Conservation (phyloP, 2,113 vertebrate species). For the Choloepus hoffmanni region DNA sequence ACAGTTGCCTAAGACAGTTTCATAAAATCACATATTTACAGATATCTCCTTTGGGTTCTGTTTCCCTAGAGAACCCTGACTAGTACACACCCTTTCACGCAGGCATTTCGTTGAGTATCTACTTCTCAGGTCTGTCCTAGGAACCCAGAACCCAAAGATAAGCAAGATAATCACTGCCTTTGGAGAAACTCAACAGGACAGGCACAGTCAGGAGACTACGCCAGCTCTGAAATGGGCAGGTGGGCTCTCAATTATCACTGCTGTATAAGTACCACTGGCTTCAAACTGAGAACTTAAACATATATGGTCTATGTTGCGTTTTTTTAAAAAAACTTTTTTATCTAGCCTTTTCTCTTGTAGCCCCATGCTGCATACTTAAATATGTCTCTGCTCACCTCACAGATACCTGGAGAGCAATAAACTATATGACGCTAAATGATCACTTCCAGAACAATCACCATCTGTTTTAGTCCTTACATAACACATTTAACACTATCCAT, state of each 20-base stretch:
- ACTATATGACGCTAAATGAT: background rate
- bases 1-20: too few relatives aligned
- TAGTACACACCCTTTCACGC: background rate
- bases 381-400: constrained; percentile 4
- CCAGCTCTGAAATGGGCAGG: background rate
- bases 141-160: background rate
- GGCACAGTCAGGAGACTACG: background rate
- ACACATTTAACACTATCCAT: background rate
- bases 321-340: background rate
- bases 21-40: too few relatives aligned
- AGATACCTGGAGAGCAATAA: constrained; percentile 14
- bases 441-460: background rate
- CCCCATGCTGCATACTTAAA: background rate
- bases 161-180: background rate
- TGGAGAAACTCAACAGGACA: background rate
- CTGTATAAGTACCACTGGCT: background rate
- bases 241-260: background rate
- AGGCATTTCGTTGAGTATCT: background rate
- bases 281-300: background rate
- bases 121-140: background rate
- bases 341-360: background rate
- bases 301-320: background rate
- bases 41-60: too few relatives aligned
- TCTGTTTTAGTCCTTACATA: background rate
- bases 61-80: too few relatives aligned